Percentiles rank a stretch among this genome's conserved stretches.
phyloP scores from a whole-genome alignment of 2,888 invertebrate species.

The Xanthorhoe spadicearia region DNA sequence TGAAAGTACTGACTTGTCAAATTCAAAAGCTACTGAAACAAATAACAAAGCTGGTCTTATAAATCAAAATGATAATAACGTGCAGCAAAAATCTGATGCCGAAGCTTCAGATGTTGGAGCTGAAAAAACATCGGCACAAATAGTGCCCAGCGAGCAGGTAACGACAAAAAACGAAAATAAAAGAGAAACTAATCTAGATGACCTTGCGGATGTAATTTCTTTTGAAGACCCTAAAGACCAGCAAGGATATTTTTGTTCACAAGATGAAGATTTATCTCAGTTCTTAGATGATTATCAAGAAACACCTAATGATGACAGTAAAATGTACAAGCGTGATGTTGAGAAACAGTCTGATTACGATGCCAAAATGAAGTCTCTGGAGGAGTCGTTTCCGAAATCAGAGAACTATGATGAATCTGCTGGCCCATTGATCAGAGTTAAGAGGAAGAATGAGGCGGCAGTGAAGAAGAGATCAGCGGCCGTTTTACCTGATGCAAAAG shows the following conservation, averaged over 20 bases:
- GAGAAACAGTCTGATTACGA: conserved; percentile 58
- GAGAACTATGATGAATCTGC: conserved; percentile 59
- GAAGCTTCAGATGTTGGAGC: conserved; percentile 43
- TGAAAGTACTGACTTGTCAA: conserved; percentile 52
- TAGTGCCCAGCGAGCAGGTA: conserved; percentile 47
- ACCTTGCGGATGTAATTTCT: conserved; percentile 47
- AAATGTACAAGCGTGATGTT: conserved; percentile 62
- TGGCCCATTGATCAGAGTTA: conserved; percentile 72
- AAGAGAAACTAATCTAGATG: conserved; percentile 63
- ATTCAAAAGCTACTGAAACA: conserved; percentile 54
- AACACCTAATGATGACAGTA: conserved; percentile 49
- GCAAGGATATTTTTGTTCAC: conserved; percentile 52
- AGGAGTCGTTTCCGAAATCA: conserved; percentile 74
- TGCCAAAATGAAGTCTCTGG: conserved; percentile 66
- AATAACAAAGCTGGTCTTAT: conserved; percentile 54
- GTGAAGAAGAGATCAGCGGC: conserved; percentile 66
- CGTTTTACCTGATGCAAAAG: conserved; percentile 64
- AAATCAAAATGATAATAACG: conserved; percentile 42
- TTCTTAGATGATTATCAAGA: conserved; percentile 55
- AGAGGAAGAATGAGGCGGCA: conserved; percentile 64
- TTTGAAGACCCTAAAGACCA: conserved; percentile 53
- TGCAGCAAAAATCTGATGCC: conserved; percentile 47
- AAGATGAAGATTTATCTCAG: conserved; percentile 59
- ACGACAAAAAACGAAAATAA: conserved; percentile 65
- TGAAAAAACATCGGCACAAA: conserved; percentile 47